Evolutionary conservation across 2,113 vertebrate species (phyloP), one percentile per base, ranked within the genome.

Genomic region (Cyprinus carpio): DNA sequence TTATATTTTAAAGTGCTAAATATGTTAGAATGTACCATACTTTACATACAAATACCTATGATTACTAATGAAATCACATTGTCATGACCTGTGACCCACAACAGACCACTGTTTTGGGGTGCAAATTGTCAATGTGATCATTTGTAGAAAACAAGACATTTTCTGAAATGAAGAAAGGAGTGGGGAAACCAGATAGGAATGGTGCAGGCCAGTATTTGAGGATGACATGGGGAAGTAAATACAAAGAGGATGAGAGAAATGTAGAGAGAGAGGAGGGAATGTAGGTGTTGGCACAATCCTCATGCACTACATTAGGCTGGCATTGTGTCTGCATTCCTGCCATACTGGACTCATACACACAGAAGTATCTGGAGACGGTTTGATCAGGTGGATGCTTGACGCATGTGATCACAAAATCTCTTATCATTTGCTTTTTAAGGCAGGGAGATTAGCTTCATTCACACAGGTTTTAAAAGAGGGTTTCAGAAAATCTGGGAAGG

Each of bases 231-330:
- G n/a, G 5, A 64, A 23, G 51, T 11, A 31, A 11, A 37, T 12
- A 25, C 5, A 18, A 37, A 11, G n/a, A 16, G 10, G 43, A 46
- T 46, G 10, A 46, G 56, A 58, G 56, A 25, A 4, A 20, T 5
- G 9, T 1, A 13, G 43, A 20, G 15, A 18, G 58, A 16, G 13
- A 11, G 12, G 25, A 31, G 64, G 27, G 20, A 29, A 54, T 34
- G 64, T 31, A 43, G 62, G 27, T 82, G 64, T 69, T 69, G 64
- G 58, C n/a, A 9, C 43, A 37, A 43, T 72, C 31, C 37, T 81
- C 83, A 77, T 85, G 75, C 72, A 77, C 49, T 51, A 71, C 62
- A 65, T 75, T 43, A 71, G 71, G 43, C 46, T 71, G 62, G 64
- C 23, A 3, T 43, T 43, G 37, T 29, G 56, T 64, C n/a, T 65